These are phyloP conservation scores for Brevimyrus niger DNA, from an alignment of 2,113 vertebrate species.

Conservation along the genomic window DNA sequence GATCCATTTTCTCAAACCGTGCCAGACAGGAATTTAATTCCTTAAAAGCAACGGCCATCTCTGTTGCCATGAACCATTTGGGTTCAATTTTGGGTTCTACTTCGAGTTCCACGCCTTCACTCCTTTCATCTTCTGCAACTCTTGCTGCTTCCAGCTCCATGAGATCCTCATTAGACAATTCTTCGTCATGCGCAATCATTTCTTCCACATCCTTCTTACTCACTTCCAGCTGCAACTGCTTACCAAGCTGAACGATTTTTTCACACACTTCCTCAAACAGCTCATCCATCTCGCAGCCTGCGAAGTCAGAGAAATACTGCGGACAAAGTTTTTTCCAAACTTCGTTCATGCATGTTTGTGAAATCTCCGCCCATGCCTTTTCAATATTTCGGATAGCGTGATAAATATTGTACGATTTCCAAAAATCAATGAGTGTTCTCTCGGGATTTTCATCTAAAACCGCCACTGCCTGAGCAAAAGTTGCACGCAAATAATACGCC, in stretches of 20 bases:
- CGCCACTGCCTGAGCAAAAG: background rate
- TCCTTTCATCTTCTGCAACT: background rate
- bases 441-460: background rate
- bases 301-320: background rate
- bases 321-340: background rate
- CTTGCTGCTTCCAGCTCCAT: background rate
- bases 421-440: background rate
- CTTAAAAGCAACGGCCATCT: background rate
- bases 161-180: background rate
- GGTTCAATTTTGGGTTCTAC: background rate
- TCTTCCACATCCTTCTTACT: background rate
- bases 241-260: background rate
- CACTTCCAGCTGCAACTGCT: background rate
- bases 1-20: background rate
- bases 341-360: background rate
- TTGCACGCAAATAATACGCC: background rate
- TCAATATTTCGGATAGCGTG: background rate
- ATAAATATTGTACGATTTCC: background rate
- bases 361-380: background rate
- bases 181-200: background rate
- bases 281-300: background rate
- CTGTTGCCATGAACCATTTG: background rate
- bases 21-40: background rate
- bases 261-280: background rate
- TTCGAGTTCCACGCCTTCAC: background rate